Conservation (phyloP, 35 echinoderm and acorn worm species). For the Nesometra sesokonis region DNA sequence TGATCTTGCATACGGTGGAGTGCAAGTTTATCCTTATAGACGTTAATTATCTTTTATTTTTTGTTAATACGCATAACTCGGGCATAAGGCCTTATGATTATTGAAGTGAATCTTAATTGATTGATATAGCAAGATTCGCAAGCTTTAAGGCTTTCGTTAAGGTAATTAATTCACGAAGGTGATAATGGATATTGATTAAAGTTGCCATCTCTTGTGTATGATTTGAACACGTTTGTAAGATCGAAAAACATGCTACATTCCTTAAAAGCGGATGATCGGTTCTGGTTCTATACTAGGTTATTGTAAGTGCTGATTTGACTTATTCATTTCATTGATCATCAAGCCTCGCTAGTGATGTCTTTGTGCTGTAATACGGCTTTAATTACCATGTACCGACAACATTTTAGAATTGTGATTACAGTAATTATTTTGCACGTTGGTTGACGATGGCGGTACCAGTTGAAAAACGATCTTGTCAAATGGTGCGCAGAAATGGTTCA, state of each 20-base stretch:
- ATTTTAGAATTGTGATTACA: not conserved
- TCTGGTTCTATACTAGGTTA: not conserved
- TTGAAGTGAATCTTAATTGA: not conserved
- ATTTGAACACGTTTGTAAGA: not conserved
- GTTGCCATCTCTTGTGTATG: not conserved
- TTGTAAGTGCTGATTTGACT: not conserved
- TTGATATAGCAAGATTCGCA: not conserved
- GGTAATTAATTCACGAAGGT: not conserved
- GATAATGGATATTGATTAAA: slow-evolving; percentile 1
- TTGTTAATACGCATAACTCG: not conserved
- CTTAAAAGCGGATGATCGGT: not conserved
- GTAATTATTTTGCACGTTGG: not conserved
- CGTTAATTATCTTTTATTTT: not conserved
- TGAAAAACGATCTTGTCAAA: not conserved
- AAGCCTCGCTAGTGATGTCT: not conserved
- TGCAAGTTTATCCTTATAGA: not conserved
- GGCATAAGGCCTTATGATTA: not conserved
- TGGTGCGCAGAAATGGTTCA: not conserved
- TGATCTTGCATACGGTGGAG: too few relatives aligned
- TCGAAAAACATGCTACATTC: not conserved
- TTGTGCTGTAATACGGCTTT: not conserved
- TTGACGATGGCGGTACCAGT: not conserved
- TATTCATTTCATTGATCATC: not conserved
- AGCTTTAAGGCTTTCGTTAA: not conserved
- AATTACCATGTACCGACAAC: not conserved